These are phyloP conservation scores for Trilocha varians DNA, from an alignment of 2,888 invertebrate species.

Conservation along the genomic window DNA sequence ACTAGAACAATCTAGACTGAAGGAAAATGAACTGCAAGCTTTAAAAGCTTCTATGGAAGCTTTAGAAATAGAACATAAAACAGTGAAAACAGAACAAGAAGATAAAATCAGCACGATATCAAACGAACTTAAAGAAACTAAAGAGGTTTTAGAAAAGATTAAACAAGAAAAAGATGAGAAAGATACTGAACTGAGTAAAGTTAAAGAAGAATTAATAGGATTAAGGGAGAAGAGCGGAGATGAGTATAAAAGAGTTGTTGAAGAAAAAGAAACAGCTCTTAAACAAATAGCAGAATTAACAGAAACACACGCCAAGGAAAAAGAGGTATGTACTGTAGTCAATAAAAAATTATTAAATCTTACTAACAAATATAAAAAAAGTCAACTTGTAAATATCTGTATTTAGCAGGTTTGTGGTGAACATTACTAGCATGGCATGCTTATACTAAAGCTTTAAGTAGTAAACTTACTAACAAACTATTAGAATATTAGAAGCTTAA, in stretches of 20 bases:
- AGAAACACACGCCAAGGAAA: conserved; percentile 47
- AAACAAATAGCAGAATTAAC: conserved; percentile 44
- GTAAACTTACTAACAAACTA: no score
- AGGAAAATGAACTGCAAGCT: conserved; percentile 63
- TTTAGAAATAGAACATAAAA: conserved; percentile 59
- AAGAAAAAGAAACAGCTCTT: conserved; percentile 50
- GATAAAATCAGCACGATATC: conserved; percentile 44
- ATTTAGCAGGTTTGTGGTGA: not conserved
- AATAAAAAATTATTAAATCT: no score
- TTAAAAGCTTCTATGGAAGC: conserved; percentile 57
- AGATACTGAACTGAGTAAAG: conserved; percentile 44
- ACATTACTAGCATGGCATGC: no score
- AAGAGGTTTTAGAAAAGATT: conserved; percentile 41
- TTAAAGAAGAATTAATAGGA: conserved; percentile 47
- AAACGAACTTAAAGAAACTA: conserved; percentile 51
- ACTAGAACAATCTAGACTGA: conserved; percentile 68
- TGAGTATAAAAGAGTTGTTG: conserved; percentile 48
- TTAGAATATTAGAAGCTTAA: no score
- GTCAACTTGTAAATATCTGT: no score
- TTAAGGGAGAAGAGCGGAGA: conserved; percentile 50
- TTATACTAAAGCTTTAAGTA: no score
- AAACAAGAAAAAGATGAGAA: conserved; percentile 46
- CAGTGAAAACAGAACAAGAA: conserved; percentile 50
- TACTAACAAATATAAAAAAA: no score
- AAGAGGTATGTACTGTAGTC: conserved; percentile 63